Evolutionary conservation across 2,113 vertebrate species (phyloP), one percentile per base, ranked within the genome.

Genomic region (Trichomycterus rosablanca): DNA sequence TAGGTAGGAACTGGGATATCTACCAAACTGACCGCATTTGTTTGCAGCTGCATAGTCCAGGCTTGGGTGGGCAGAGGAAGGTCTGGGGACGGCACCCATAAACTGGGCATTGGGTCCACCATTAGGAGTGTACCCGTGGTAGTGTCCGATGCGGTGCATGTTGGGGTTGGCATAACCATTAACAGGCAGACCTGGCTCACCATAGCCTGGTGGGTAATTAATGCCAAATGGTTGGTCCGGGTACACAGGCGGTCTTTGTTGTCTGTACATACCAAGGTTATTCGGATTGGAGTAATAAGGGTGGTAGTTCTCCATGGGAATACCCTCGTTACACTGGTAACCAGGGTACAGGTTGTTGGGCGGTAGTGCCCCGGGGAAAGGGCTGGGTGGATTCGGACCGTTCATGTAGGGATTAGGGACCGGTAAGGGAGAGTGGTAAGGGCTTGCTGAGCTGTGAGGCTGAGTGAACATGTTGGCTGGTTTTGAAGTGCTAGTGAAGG

Each of bases 271-370:
- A 58, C 93, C 91, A 71, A 90, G 32, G 54, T 91, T 84, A 77
- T 92, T 95, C 81, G 89, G 75, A 70, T 89, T 91, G 48, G 91
- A 70, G 68, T 89, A 96, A 70, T 88, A 89, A 12, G 86, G 76
- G 70, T 89, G 76, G 59, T 86, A 92, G 72, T 73, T 92, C 59
- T 97, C 91, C 74, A 89, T 54, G 2, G 91, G 67, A 72, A 89
- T 68, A 59, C 83, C 90, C 63, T 93, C 93, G 58, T 95, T 97
- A 81, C 89, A 93, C 55, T 90, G 93, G 68, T 92, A 96, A 19
- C 89, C 78, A 46, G 87, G 76, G 48, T 92, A 94, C 52, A 90
- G 86, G 66, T 72, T 82, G 71, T 72, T 86, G 67, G 89, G 85
- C 74, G 76, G 85, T 63, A 91, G 63, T 24, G 86, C 81, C 68